Evolutionary conservation across 2,797 vertebrate genomes (phyloP), one percentile per base, ranked within the genome.

Genomic region (Sebastes vulpes): DNA sequence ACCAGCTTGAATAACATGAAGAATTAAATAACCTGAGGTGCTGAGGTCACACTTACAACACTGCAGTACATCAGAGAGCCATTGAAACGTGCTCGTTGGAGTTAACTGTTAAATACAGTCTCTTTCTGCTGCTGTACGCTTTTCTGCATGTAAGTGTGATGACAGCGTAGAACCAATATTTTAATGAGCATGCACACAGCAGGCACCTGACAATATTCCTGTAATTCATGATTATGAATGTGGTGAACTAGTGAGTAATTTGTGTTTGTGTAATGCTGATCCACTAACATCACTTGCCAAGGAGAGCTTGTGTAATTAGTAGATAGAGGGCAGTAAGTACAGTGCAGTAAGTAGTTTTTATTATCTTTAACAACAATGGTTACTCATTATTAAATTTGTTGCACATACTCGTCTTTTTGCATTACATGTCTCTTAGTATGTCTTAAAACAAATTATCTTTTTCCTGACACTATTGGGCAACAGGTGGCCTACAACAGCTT

Each of bases 1-100:
- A 89, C 69, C 77, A 89, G 84, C 80, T 89, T 83, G 77, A 77
- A 84, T 65, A 76, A 75, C 78, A 85, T 6, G 11, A 11, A 72
- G 54, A 59, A 68, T 74, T 57, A 67, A 50, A 65, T 60, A 84
- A 57, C 38, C 69, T 29, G 60, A 77, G 63, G 65, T 67, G 58
- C 42, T n/a, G 80, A 80, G 81, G 82, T 87, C 76, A 84, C 69
- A 61, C 48, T 74, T 65, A 65, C 77, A 84, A 81, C 73, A 32
- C 77, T 65, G 35, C 54, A 73, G 56, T 46, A 54, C 65, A 78
- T 74, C 66, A 69, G 18, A 78, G 25, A 77, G 48, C 26, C 65
- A 59, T 52, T 75, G 20, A 84, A 74, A 74, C 3, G 10, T 31
- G 46, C 54, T 48, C 16, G 31, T 32, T 66, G 25, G 26, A 71